Percentiles rank a stretch among this genome's conserved stretches.
These are phyloP conservation scores for Sylvia borin DNA, from an alignment of 2,797 vertebrate genomes.

Conservation along the genomic window DNA sequence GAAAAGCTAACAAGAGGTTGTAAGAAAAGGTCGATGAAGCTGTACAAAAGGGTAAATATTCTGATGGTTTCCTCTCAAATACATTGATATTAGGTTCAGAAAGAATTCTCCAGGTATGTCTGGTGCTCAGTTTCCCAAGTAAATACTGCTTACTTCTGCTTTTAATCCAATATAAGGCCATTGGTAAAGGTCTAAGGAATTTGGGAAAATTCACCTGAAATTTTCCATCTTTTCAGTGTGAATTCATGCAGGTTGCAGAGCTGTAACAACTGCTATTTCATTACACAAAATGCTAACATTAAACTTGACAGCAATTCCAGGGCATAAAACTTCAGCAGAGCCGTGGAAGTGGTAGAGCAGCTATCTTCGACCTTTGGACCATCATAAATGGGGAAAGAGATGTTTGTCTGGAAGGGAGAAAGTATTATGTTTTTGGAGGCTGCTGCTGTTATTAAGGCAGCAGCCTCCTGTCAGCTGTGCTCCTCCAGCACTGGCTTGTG, in stretches of 20 bases:
- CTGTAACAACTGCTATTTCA: constrained; percentile 12
- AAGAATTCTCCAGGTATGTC: constrained; percentile 40
- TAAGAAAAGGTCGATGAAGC: constrained; percentile 50
- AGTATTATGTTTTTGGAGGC: background rate
- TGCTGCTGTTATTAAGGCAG: background rate
- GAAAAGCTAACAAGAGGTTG: constrained; percentile 51
- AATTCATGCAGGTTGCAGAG: constrained; percentile 1
- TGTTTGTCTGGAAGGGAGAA: constrained; percentile 27
- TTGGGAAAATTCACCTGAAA: constrained; percentile 37
- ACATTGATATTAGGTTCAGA: constrained; percentile 37
- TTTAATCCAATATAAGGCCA: background rate
- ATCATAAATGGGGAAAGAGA: constrained; percentile 21
- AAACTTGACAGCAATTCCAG: constrained; percentile 45
- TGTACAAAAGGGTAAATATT: constrained; percentile 57
- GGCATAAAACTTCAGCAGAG: constrained; percentile 20
- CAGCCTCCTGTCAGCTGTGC: background rate
- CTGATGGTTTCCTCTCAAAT: constrained; percentile 48
- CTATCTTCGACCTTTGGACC: constrained; percentile 32
- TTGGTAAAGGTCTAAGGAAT: background rate
- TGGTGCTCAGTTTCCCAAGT: constrained; percentile 8
- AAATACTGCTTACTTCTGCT: constrained; percentile 41
- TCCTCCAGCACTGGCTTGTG: background rate
- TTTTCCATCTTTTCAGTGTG: background rate
- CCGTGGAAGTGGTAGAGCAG: background rate
- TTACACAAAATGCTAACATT: constrained; percentile 26